These are phyloP conservation scores for Drosophila rellima DNA, from an alignment of 2,888 invertebrate species.

Conservation along the genomic window DNA sequence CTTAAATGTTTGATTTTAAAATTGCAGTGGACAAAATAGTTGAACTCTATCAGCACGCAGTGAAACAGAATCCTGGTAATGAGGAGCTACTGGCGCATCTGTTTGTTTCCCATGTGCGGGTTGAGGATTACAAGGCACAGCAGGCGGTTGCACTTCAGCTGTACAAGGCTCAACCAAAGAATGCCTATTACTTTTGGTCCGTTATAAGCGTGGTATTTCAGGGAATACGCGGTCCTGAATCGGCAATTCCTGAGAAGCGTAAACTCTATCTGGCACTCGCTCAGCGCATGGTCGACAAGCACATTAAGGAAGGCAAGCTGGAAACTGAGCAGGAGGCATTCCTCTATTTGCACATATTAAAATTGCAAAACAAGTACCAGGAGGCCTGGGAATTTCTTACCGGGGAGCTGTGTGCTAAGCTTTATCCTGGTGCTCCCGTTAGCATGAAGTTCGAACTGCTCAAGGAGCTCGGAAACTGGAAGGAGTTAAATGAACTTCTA, in stretches of 20 bases:
- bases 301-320: conserved; percentile 93
- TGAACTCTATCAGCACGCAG: conserved; percentile 94
- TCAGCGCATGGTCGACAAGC: conserved; percentile 96
- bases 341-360: conserved; percentile 94
- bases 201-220: conserved; percentile 98
- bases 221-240: conserved; percentile 86
- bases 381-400: conserved; percentile 93
- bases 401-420: conserved; percentile 90
- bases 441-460: conserved; percentile 91
- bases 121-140: conserved; percentile 95
- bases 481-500: conserved; percentile 90
- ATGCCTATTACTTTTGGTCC: conserved; percentile 99
- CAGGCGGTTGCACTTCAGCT: conserved; percentile 95
- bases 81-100: conserved; percentile 97
- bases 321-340: conserved; percentile 98
- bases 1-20: background rate
- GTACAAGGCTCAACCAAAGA: conserved; percentile 96
- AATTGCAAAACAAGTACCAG: conserved; percentile 92
- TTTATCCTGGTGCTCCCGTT: conserved; percentile 89
- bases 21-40: conserved; percentile 94
- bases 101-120: conserved; percentile 97
- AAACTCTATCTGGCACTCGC: conserved; percentile 94
- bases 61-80: conserved; percentile 93
- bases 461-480: conserved; percentile 91
- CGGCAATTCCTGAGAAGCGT: conserved; percentile 87